Percentiles rank a stretch among this genome's conserved stretches.
Evolutionary conservation across 1,140 invertebrate species (phyloP).

Genomic region (Centruroides sculpturatus): DNA sequence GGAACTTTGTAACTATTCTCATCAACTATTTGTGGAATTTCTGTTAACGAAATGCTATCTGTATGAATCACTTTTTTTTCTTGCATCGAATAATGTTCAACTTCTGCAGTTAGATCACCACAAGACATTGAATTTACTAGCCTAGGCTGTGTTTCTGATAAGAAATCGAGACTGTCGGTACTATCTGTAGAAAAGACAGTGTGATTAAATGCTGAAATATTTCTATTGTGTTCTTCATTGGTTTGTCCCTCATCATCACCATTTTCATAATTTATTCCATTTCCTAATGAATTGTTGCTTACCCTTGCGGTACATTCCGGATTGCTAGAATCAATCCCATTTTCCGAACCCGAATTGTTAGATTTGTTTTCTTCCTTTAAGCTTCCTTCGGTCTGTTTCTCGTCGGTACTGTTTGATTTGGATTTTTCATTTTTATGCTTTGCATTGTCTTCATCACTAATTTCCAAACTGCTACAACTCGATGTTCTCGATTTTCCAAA

Average conservation of each 20-base stretch:
- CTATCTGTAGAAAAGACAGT: conserved; percentile 15
- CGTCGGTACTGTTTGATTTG: not conserved
- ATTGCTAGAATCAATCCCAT: not conserved
- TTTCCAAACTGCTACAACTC: not conserved
- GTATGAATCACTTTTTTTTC: conserved; percentile 3
- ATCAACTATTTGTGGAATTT: conserved; percentile 7
- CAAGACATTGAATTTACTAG: conserved; percentile 14
- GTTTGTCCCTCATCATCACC: no score
- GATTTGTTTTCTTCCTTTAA: no score
- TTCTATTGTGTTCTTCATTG: no score
- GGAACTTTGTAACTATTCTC: not conserved
- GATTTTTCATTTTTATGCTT: no score
- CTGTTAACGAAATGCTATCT: conserved; percentile 11
- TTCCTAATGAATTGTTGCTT: no score
- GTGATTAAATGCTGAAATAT: conserved; percentile 3
- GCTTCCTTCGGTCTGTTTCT: no score
- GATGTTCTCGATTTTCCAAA: not conserved
- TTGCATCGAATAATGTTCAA: not conserved
- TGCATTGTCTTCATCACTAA: not conserved
- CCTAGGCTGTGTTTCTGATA: conserved; percentile 14
- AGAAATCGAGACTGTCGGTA: conserved; percentile 14
- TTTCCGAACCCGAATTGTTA: no score
- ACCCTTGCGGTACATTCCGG: not conserved
- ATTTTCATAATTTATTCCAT: no score
- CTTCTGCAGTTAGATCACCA: conserved; percentile 11